Conservation (phyloP, 1,140 invertebrate genomes). For the Nephila pilipes region DNA sequence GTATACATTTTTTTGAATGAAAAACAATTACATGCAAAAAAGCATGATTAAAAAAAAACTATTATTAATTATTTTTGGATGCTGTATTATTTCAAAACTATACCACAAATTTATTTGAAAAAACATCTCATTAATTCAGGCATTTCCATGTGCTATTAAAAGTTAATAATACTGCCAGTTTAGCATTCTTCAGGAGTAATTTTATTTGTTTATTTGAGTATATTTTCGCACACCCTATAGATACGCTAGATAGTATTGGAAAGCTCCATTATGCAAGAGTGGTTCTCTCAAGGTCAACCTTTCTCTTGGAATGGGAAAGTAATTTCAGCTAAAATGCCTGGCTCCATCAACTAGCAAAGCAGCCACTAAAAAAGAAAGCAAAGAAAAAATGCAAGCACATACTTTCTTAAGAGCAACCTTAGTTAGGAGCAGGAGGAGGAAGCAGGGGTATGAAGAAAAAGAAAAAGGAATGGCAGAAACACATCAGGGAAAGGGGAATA, state of each 20-base stretch:
- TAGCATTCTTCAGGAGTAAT: neutral
- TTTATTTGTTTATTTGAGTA: neutral
- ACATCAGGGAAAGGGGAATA: slow-evolving; percentile 69
- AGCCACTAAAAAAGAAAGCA: slow-evolving; percentile 23
- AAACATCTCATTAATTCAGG: neutral
- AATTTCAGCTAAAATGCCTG: slow-evolving; percentile 62
- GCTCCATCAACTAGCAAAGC: slow-evolving; percentile 23
- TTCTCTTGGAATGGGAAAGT: slow-evolving; percentile 61
- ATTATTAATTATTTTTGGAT: too few species aligned
- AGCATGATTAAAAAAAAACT: too few species aligned
- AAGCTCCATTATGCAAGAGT: slow-evolving; percentile 66
- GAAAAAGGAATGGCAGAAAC: slow-evolving; percentile 64
- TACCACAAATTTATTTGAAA: neutral
- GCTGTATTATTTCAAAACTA: too few species aligned
- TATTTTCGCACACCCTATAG: neutral
- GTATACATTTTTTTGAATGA: too few species aligned
- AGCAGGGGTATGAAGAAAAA: neutral
- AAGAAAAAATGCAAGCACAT: slow-evolving; percentile 55
- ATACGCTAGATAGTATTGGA: slow-evolving; percentile 5
- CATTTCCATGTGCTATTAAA: neutral
- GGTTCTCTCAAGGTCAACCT: slow-evolving; percentile 68
- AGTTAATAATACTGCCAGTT: neutral
- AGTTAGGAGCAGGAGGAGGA: neutral
- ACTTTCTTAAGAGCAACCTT: slow-evolving; percentile 54
- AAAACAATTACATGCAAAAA: too few species aligned